Evolutionary conservation across 2,888 invertebrate species (phyloP), one percentile per base, ranked within the genome.

Genomic region (Lycia hirtaria): DNA sequence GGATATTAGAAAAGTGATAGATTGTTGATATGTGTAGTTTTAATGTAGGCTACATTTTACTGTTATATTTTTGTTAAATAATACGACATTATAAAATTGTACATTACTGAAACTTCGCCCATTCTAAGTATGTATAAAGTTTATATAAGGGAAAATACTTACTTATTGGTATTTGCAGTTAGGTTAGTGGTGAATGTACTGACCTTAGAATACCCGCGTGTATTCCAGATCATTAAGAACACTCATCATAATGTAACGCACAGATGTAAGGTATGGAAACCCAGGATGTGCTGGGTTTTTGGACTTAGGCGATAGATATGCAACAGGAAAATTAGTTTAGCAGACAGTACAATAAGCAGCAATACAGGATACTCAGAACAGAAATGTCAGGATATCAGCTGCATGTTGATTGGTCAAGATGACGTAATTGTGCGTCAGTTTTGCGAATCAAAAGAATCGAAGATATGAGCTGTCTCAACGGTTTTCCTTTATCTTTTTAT

Each of bases 351-450:
- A 14, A n/a, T n/a, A n/a, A n/a, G 2, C 41, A 17, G 15, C 10
- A 24, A 41, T 15, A 26, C 10, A 15, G 15, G 33, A 24, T 47
- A 52, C 57, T 52, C 48, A 47, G 30, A 52, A 52, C 33, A 51
- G 40, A 52, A 45, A 47, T 47, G 52, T 47, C 37, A 52, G 14
- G 26, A 22, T 33, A 12, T 22, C 37, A 48, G 53, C 51, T 53
- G 57, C 32, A 44, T 47, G 33, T 24, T 24, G 47, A 47, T 22
- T 33, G 33, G 12, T 22, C 3, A 26, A 0, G 44, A 45, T 59
- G 47, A 59, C 55, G 54, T 41, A 59, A 47, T 37, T 10, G 14
- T 59, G 55, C 55, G 38, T 55, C 52, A 58, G 38, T 30, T 48
- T 37, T 40, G 28, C 22, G 45, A 45, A 49, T 12, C 49, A 49